These are phyloP conservation scores for Catamblyrhynchus diadema DNA, from an alignment of 2,797 vertebrate genomes.

Conservation along the genomic window DNA sequence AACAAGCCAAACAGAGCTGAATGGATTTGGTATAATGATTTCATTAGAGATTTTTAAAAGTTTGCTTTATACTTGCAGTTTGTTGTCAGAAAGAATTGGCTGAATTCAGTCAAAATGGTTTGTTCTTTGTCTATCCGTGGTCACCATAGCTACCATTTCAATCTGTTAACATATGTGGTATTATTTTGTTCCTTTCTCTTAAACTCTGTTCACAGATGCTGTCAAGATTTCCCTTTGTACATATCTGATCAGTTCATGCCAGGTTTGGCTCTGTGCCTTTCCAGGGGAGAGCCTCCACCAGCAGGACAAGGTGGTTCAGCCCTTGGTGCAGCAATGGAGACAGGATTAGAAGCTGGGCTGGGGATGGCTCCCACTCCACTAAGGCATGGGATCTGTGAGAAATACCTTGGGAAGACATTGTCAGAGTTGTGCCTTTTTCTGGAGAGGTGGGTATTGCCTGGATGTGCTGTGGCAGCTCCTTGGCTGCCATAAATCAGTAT, in stretches of 20 bases:
- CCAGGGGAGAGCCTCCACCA: neutral
- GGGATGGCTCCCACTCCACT: neutral
- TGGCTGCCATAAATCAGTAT: neutral
- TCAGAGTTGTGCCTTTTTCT: neutral
- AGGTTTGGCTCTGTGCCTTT: neutral
- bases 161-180: slow-evolving; percentile 68
- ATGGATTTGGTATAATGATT: slow-evolving; percentile 19
- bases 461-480: neutral
- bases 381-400: neutral
- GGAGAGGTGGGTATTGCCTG: neutral
- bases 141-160: slow-evolving; percentile 74
- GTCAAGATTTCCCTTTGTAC: slow-evolving; percentile 60
- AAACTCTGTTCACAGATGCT: slow-evolving; percentile 64
- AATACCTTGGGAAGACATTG: neutral
- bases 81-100: slow-evolving; percentile 42
- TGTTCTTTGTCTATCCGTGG: slow-evolving; percentile 58
- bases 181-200: slow-evolving; percentile 67
- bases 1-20: neutral
- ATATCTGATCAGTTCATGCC: neutral
- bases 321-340: neutral
- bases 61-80: slow-evolving; percentile 57
- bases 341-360: neutral
- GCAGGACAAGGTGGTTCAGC: neutral
- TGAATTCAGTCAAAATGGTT: slow-evolving; percentile 60
- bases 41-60: slow-evolving; percentile 47